Base-by-base conservation (phyloP, 64 coral and sea anemone genomes). In the Porites australiensis region DNA sequence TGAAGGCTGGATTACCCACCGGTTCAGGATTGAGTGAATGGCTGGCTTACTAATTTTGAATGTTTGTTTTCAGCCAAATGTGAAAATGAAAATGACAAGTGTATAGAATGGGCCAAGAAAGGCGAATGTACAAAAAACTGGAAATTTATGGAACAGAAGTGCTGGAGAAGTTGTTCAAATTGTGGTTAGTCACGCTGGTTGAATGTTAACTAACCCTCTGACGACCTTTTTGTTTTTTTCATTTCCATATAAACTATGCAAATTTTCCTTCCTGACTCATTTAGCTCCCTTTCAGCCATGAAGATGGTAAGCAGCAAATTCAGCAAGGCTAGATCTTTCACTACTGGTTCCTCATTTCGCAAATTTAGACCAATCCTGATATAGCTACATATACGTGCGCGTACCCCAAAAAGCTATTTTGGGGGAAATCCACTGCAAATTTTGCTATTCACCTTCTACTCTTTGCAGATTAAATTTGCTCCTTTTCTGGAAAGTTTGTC, bases 111-210 rank as follows among this genome's bases (percentile, higher is more conserved):
- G 90, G 44, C 79, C 8, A 92, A 92, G 22, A 37, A 54, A 86
- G 90, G 80, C 6, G 80, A 86, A 52, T 92, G 90, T 22, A 47
- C 22, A 4, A 83, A 73, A 76, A 92, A 86, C 44, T 46, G 68
- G 79, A 69, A 84, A 63, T 92, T 77, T 15, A 92, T 92, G 90
- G 79, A 84, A 53, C 50, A 86, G 4, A 92, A 85, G 68, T 92
- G 90, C 70, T 92, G 90, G 90, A 75, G 70, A 86, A 92, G 90
- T 46, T 92, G 90, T 67, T 92, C 90, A 45, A 82, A 60, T 18
- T 92, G 90, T 83, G 90, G 90, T 92, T 19, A 75, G 90, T 64
- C 51, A 74, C 15, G 2, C 20, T 15, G 10, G 6, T 64, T 8
- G 68, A 22, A 44, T 71, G 27, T 37, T 37, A 37, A 37, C 27